Evolutionary conservation across 2,113 vertebrate species (phyloP).

Genomic region (Formicarius rufipectus): DNA sequence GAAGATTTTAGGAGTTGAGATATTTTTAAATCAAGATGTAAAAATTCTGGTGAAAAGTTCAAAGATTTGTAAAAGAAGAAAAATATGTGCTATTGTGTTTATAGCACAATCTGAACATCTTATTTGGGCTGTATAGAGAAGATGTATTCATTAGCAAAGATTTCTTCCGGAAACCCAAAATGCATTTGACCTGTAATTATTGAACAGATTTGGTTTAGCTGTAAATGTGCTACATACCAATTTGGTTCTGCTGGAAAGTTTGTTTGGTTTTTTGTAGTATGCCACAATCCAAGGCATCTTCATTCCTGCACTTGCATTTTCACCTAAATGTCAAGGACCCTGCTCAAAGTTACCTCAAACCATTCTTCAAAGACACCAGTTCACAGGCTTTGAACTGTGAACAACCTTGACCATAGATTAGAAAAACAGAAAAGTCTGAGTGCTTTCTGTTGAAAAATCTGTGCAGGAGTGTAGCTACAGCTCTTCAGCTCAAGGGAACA

Average conservation of each 20-base stretch:
- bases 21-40: background rate
- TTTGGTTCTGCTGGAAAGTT: conserved; percentile 1
- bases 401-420: background rate
- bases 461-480: background rate
- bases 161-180: background rate
- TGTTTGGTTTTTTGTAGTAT: background rate
- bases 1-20: background rate
- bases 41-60: background rate
- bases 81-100: background rate
- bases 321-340: background rate
- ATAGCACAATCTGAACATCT: background rate
- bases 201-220: conserved; percentile 54
- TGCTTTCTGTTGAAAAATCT: conserved; percentile 6
- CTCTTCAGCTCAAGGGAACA: background rate
- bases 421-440: background rate
- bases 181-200: conserved; percentile 19
- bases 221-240: background rate
- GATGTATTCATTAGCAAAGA: background rate
- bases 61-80: background rate
- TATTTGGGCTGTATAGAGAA: background rate
- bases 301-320: background rate
- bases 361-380: background rate
- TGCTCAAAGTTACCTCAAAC: background rate
- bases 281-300: background rate
- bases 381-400: background rate